Evolutionary conservation across 2,797 vertebrate species (phyloP).

Genomic region (Pachyuromys duprasi): DNA sequence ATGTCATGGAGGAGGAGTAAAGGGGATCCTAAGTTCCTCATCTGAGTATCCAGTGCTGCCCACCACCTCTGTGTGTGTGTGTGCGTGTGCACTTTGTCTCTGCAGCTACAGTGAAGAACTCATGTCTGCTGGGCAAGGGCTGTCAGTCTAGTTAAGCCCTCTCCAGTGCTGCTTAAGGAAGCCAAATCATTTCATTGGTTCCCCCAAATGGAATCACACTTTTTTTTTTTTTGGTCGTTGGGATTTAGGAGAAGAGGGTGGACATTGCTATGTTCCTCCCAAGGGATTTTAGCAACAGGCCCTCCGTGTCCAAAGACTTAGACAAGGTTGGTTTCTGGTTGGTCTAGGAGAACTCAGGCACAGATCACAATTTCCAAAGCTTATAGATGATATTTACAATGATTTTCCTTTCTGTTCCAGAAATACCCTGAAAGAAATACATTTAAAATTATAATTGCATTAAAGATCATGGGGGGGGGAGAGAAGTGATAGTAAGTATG

Average conservation of each 20-base stretch:
- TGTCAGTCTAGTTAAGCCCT: background rate
- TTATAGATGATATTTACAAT: background rate
- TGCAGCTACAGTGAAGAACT: background rate
- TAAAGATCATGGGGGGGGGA: constrained; percentile 19
- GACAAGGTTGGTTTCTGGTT: constrained; percentile 8
- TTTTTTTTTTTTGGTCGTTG: background rate
- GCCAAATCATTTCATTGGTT: background rate
- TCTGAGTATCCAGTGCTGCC: background rate
- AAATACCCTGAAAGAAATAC: constrained; percentile 5
- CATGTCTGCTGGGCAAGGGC: background rate
- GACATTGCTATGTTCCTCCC: background rate
- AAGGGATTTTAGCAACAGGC: background rate
- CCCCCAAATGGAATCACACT: background rate
- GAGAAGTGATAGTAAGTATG: background rate
- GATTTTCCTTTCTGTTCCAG: constrained; percentile 31
- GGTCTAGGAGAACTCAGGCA: background rate
- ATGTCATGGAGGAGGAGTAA: background rate
- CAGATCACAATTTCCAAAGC: background rate
- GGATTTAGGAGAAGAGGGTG: background rate
- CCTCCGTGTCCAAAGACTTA: background rate
- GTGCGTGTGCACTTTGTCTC: too few species aligned
- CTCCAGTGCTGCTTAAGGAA: background rate
- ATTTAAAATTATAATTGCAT: constrained; percentile 9
- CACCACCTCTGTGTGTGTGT: background rate
- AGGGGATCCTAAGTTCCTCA: background rate